Percentiles rank a stretch among this genome's conserved stretches.
These are phyloP conservation scores for Catocala fraxini DNA, from an alignment of 2,888 invertebrate genomes.

Conservation along the genomic window DNA sequence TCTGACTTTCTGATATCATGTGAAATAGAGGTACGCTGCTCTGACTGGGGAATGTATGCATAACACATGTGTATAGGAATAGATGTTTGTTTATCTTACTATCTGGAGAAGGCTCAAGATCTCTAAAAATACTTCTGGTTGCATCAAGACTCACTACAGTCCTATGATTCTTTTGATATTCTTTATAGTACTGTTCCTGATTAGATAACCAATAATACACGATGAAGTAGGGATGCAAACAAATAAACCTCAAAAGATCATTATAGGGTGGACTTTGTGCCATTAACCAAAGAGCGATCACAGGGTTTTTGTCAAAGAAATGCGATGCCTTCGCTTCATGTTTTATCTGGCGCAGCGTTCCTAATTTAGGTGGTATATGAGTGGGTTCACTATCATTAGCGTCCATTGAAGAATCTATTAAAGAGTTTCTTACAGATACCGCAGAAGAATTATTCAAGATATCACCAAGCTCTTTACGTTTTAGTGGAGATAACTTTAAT, in stretches of 20 bases:
- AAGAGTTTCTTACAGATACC: too few relatives aligned
- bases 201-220: too few relatives aligned
- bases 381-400: too few relatives aligned
- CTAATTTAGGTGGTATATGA: too few relatives aligned
- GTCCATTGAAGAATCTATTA: too few relatives aligned
- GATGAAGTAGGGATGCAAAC: background rate
- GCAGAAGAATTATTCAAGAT: constrained; percentile 10
- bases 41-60: constrained; percentile 18
- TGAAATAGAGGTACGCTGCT: constrained; percentile 22
- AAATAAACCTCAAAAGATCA: constrained; percentile 7
- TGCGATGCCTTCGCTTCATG: too few relatives aligned
- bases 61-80: constrained; percentile 27
- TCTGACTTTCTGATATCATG: constrained; percentile 30
- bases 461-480: too few relatives aligned
- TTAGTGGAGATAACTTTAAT: constrained; percentile 7
- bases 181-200: too few relatives aligned
- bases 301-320: too few relatives aligned
- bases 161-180: constrained; percentile 2
- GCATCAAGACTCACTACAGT: constrained; percentile 24
- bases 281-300: background rate
- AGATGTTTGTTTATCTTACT: constrained; percentile 23
- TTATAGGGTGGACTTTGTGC: constrained; percentile 6
- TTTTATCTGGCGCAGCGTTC: too few relatives aligned
- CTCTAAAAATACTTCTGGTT: constrained; percentile 25
- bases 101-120: constrained; percentile 3